Evolutionary conservation across 1,140 invertebrate species (phyloP).

Genomic region (Whitmania pigra): DNA sequence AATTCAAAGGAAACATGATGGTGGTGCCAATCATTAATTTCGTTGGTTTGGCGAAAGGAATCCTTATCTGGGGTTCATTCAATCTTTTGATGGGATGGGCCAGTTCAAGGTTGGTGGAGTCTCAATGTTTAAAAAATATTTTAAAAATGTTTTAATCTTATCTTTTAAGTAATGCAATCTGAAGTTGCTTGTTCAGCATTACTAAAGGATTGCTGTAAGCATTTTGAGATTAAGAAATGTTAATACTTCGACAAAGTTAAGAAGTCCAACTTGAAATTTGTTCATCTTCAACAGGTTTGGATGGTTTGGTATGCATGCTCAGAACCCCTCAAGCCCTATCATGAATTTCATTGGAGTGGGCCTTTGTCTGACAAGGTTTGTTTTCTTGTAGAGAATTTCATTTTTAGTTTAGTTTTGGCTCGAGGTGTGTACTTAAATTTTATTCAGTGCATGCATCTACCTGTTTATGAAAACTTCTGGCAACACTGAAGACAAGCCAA

Average conservation of each 20-base stretch:
- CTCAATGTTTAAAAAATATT: neutral
- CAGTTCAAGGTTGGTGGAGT: conserved; percentile 35
- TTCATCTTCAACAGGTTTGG: conserved; percentile 34
- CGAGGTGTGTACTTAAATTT: neutral
- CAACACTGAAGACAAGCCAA: conserved; percentile 21
- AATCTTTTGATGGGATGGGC: conserved; percentile 44
- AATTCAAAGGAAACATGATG: conserved; percentile 38
- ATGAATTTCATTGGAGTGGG: conserved; percentile 42
- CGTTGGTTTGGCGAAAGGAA: conserved; percentile 41
- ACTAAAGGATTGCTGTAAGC: neutral
- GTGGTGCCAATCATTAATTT: conserved; percentile 43
- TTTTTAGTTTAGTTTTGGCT: neutral
- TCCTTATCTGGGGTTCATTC: conserved; percentile 42
- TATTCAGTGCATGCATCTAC: conserved; percentile 26
- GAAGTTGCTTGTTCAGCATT: neutral
- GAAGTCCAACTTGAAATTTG: no score
- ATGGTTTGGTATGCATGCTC: conserved; percentile 37
- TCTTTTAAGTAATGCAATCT: neutral
- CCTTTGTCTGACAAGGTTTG: conserved; percentile 37
- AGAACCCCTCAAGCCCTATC: conserved; percentile 29
- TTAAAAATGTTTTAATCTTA: neutral
- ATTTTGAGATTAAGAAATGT: no score
- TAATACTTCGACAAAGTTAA: no score
- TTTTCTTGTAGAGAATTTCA: neutral
- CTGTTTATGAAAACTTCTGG: conserved; percentile 27